A percentile compares a stretch with the other conserved stretches of the same genome.
These are phyloP conservation scores for Chouioia cunea DNA, from an alignment of 2,888 invertebrate genomes.

Conservation along the genomic window DNA sequence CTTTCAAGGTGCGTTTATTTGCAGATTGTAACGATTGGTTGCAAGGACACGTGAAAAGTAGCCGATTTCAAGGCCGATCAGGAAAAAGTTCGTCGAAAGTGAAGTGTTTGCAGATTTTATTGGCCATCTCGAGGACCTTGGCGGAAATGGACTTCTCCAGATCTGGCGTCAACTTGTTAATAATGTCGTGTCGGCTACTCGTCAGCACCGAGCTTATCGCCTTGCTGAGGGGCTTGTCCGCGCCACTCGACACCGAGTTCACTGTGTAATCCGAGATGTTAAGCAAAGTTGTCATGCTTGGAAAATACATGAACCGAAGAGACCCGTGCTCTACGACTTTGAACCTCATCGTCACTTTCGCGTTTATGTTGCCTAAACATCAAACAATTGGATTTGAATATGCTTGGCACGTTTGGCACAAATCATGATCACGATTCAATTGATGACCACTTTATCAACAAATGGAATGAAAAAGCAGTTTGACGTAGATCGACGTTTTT, in stretches of 20 bases:
- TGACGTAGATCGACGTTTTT: too few species aligned
- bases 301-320: slow-evolving; percentile 53
- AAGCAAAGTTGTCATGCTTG: slow-evolving; percentile 55
- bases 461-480: too few species aligned
- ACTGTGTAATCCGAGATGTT: slow-evolving; percentile 53
- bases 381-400: too few species aligned
- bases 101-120: slow-evolving; percentile 61
- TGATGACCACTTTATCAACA: too few species aligned
- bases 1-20: too few species aligned
- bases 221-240: slow-evolving; percentile 49
- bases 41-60: too few species aligned
- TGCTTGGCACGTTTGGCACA: too few species aligned
- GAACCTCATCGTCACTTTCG: slow-evolving; percentile 46
- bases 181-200: slow-evolving; percentile 61
- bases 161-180: slow-evolving; percentile 60
- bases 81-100: slow-evolving; percentile 64
- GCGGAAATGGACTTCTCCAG: slow-evolving; percentile 61
- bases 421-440: too few species aligned
- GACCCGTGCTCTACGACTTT: slow-evolving; percentile 51
- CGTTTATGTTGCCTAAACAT: slow-evolving; percentile 51
- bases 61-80: slow-evolving; percentile 53
- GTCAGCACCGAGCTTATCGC: slow-evolving; percentile 55
- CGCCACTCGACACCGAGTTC: slow-evolving; percentile 48
- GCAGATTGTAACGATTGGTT: too few species aligned
- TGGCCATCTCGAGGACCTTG: slow-evolving; percentile 57